These are phyloP conservation scores for Drosophila rubida DNA, from an alignment of 2,888 invertebrate genomes.

Conservation along the genomic window DNA sequence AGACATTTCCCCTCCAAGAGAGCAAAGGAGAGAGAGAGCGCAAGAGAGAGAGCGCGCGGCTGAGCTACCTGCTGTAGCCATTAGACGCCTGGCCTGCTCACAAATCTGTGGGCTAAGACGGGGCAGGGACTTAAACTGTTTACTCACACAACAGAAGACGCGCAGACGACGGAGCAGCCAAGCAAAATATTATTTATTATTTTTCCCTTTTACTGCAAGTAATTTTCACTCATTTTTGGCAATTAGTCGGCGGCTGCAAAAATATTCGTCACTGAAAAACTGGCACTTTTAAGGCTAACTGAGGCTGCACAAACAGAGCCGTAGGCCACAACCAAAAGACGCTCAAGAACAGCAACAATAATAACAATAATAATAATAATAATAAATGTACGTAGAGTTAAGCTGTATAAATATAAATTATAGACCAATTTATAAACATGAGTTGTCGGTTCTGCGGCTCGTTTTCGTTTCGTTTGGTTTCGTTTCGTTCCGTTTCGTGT, in stretches of 20 bases:
- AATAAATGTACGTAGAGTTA: constrained; percentile 21
- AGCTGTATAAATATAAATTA: constrained; percentile 81
- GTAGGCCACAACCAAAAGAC: constrained; percentile 22
- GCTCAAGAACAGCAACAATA: constrained; percentile 10
- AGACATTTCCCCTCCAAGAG: constrained; percentile 60
- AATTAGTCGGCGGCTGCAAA: constrained; percentile 71
- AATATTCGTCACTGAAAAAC: constrained; percentile 30
- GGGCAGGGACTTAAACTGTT: constrained; percentile 66
- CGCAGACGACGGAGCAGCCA: constrained; percentile 30
- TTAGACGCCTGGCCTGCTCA: constrained; percentile 26
- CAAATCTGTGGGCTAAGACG: constrained; percentile 38
- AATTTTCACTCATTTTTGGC: constrained; percentile 64
- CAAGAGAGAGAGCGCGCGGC: background rate
- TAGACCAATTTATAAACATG: constrained; percentile 82
- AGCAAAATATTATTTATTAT: constrained; percentile 42
- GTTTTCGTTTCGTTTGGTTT: constrained; percentile 20
- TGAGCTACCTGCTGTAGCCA: constrained; percentile 49
- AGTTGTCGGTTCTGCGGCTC: constrained; percentile 61
- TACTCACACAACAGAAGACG: constrained; percentile 66
- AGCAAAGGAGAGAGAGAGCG: constrained; percentile 1
- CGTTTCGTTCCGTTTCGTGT: constrained; percentile 55
- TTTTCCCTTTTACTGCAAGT: constrained; percentile 39
- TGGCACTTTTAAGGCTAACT: constrained; percentile 23
- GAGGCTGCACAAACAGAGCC: constrained; percentile 34
- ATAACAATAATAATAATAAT: constrained; percentile 36